Evolutionary conservation across 2,888 invertebrate genomes (phyloP), one percentile per base, ranked within the genome.

Genomic region (Tanaodytes sp.): DNA sequence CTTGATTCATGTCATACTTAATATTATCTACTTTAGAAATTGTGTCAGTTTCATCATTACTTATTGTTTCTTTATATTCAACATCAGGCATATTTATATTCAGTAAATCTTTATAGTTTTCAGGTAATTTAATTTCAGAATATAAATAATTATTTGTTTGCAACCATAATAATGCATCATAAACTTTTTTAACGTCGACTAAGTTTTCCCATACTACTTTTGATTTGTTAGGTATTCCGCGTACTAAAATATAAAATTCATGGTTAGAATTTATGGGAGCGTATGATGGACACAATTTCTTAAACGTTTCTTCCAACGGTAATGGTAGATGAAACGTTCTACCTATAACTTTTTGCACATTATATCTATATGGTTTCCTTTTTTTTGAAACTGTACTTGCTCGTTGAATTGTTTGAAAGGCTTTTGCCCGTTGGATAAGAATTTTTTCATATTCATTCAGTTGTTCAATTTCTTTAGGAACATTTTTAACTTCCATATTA

Each of bases 131-230:
- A 16, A 80, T 80, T 31, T 77, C 46, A 40, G 37, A 15, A 52
- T 79, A 81, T 8, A 75, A 62, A 4, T 57, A 64, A 71, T 80
- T 79, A 45, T 71, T 72, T 16, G 6, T 18, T 73, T 80, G 78
- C 23, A 23, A 23, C 33, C 33, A 33, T 11, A 33, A 11, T 33
- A 33, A 33, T 11, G 33, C 33, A 11, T 33, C n/a, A 33, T 33
- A 33, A 33, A 33, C 33, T 33, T 8, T 33, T 33, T 33, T 33
- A n/a, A 33, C 33, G 12, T 33, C 33, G 12, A 33, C n/a, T 33
- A 33, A n/a, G n/a, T 33, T 33, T 33, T 33, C n/a, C 33, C 33
- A 33, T 11, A 11, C 33, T 33, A 33, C n/a, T 33, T 33, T 33
- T n/a, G 33, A 33, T 33, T 33, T 33, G 3, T 6, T 33, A 11